Base-by-base conservation (phyloP, 2,888 invertebrate species). In the Melikaiella ostensackeni region DNA sequence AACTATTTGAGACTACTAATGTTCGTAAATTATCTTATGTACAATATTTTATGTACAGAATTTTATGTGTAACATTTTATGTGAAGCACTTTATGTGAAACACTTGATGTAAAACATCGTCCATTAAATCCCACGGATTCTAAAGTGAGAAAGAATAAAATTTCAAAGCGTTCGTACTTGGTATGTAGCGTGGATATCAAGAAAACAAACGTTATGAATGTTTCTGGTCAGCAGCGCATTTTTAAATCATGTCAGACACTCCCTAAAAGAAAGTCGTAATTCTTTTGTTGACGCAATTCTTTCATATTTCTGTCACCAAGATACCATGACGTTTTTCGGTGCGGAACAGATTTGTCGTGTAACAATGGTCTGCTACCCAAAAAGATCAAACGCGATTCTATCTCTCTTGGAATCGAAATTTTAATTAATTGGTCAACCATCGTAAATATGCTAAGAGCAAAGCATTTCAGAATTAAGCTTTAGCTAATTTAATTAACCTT, bases 401-500 rank as follows among this genome's bases (percentile, higher is more conserved):
- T 30, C 62, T 62, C 62, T 30, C 6, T 59, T 59, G 13, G 7
- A 7, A 27, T 16, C 27, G 16, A 16, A 35, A 35, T 63, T 21
- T 35, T 63, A 63, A 63, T 38, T 35, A 63, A 63, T 35, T 63
- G 35, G 35, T 35, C 21, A 30, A 42, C 19, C 46, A 19, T 66
- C 46, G 19, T 27, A 42, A 64, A 42, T 42, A 21, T 66, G 42
- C 30, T 55, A 50, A 70, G n/a, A 27, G 50, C 50, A n/a, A 42
- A 35, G 2, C 2, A 55, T 55, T 50, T 70, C 24, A 50, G 50
- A 70, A 70, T 50, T 30, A 30, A n/a, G 42, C 46, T 42, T 16
- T 16, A 55, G n/a, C 30, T 50, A 55, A 70, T 70, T 70, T 50
- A 70, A 70, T 50, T 50, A 70, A 70, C 33, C 70, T 50, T 50